Conservation (phyloP, 1,140 invertebrate species). For the Saccostrea echinata region DNA sequence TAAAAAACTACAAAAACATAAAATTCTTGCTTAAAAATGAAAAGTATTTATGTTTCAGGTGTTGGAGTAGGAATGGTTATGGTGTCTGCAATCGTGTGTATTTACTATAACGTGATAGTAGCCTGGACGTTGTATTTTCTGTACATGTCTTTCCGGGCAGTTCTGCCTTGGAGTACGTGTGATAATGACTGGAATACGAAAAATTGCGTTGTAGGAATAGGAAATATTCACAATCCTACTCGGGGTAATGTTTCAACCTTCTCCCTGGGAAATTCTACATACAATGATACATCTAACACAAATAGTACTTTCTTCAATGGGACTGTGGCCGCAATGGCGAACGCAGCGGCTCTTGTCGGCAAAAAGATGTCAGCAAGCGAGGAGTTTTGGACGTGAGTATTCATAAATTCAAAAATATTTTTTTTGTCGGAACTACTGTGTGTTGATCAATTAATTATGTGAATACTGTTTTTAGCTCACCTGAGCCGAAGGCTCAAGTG, state of each 20-base stretch:
- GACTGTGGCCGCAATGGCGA: not conserved
- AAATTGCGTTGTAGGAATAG: constrained; percentile 64
- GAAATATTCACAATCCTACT: constrained; percentile 11
- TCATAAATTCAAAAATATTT: not conserved
- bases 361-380: constrained; percentile 69
- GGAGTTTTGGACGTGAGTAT: constrained; percentile 76
- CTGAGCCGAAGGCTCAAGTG: no score
- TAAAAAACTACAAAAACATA: no score
- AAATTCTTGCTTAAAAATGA: no score
- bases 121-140: constrained; percentile 99
- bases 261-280: constrained; percentile 26
- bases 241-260: not conserved
- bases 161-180: constrained; percentile 94
- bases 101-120: constrained; percentile 99
- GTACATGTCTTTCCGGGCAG: constrained; percentile 91
- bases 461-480: no score
- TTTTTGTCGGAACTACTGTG: no score
- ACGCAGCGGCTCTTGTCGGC: not conserved
- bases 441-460: no score
- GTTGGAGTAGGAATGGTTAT: constrained; percentile 82
- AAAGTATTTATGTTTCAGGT: constrained; percentile 62
- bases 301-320: constrained; percentile 14
- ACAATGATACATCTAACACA: not conserved
- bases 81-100: constrained; percentile 97
- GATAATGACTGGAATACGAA: constrained; percentile 92